Conservation (phyloP, 2,888 invertebrate species). For the Aradus depressus region DNA sequence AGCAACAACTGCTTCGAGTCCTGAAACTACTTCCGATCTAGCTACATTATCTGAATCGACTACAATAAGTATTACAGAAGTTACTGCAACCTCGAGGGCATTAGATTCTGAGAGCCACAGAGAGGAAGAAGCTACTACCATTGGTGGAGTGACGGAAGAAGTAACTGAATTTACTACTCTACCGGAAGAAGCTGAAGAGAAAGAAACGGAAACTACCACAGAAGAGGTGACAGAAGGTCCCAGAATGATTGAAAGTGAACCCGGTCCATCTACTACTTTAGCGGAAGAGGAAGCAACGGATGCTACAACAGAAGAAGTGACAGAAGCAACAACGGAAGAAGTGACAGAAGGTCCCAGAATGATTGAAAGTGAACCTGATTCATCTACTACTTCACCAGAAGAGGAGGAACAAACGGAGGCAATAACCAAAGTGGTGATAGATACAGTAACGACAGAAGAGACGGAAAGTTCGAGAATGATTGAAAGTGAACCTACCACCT, state of each 20-base stretch:
- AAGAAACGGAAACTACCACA: background rate
- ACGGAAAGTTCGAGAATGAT: constrained; percentile 20
- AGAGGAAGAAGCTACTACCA: background rate
- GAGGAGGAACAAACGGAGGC: background rate
- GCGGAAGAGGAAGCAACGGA: background rate
- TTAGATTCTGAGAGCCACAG: background rate
- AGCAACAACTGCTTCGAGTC: background rate
- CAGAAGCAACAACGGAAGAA: constrained; percentile 5
- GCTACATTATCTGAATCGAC: background rate
- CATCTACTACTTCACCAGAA: background rate
- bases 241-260: background rate
- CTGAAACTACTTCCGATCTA: background rate
- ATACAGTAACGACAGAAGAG: background rate
- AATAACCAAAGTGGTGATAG: background rate
- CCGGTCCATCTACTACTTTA: background rate
- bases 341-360: background rate
- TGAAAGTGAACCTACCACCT: constrained; percentile 1
- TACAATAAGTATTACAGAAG: background rate
- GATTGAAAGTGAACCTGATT: background rate
- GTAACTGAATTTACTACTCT: background rate
- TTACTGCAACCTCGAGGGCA: background rate
- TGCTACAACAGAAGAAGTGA: background rate
- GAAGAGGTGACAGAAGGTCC: background rate
- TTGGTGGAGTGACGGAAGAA: background rate
- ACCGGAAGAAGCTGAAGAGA: background rate